phyloP scores from a whole-genome alignment of 2,113 vertebrate species.

The Hucho hucho region DNA sequence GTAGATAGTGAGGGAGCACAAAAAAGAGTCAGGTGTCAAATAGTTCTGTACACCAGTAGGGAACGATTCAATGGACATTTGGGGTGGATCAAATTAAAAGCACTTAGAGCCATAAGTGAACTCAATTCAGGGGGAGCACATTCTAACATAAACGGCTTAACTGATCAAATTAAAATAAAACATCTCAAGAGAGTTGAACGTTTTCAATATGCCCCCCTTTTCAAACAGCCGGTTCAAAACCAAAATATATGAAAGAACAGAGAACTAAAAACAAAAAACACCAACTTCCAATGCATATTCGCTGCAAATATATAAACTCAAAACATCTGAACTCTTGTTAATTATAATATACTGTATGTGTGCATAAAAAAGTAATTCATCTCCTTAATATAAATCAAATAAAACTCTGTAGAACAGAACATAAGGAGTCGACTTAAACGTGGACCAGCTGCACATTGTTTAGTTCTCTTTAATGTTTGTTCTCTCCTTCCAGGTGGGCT shows the following conservation, averaged over 20 bases:
- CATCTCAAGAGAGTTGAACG: background rate
- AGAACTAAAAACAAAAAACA: constrained; percentile 9
- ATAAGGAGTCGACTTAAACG: background rate
- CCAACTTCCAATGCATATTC: constrained; percentile 12
- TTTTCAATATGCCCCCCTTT: background rate
- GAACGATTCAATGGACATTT: too few species aligned
- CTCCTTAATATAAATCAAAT: background rate
- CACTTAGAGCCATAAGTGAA: background rate
- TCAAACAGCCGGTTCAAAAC: background rate
- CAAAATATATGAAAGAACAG: background rate
- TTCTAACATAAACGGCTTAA: background rate
- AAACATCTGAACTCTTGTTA: constrained; percentile 18
- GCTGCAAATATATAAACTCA: constrained; percentile 32
- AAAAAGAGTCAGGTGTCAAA: too few species aligned
- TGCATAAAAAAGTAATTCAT: background rate
- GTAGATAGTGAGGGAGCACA: too few species aligned
- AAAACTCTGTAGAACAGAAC: background rate
- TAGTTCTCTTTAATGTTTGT: constrained; percentile 1
- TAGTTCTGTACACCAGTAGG: too few species aligned
- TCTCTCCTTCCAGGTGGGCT: background rate
- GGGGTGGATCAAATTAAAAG: too few species aligned
- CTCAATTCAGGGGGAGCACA: background rate
- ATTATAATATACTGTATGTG: constrained; percentile 26
- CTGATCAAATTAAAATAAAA: background rate
- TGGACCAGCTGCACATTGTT: constrained; percentile 32